These are phyloP conservation scores for Tautogolabrus adspersus DNA, from an alignment of 2,113 vertebrate genomes.

Conservation along the genomic window DNA sequence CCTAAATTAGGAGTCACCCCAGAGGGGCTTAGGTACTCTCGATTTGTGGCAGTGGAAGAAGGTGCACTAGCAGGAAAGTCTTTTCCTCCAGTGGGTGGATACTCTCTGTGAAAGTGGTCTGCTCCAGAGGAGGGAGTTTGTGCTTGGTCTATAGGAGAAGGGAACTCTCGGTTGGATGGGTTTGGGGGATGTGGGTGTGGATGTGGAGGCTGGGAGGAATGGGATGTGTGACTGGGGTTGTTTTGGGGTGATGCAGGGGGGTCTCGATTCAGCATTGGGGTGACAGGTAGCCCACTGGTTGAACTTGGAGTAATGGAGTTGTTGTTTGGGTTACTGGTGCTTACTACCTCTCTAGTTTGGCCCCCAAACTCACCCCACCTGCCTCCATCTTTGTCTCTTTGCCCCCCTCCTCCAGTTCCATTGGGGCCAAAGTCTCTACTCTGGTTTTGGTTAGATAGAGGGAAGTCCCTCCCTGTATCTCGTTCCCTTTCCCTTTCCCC, in stretches of 20 bases:
- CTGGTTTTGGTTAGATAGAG: constrained; percentile 81
- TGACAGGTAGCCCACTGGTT: constrained; percentile 69
- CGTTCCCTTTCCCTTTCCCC: constrained; percentile 75
- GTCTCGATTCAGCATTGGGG: constrained; percentile 78
- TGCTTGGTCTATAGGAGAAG: constrained; percentile 78
- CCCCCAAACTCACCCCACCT: constrained; percentile 85
- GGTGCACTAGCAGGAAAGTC: constrained; percentile 76
- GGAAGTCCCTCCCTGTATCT: constrained; percentile 81
- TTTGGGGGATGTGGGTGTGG: constrained; percentile 74
- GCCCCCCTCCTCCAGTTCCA: constrained; percentile 74
- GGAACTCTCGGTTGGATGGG: constrained; percentile 80
- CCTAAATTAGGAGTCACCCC: constrained; percentile 77
- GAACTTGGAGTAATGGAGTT: constrained; percentile 70
- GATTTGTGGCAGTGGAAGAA: constrained; percentile 72
- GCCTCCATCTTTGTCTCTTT: constrained; percentile 83
- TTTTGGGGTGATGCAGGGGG: constrained; percentile 81
- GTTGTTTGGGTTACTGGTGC: constrained; percentile 76
- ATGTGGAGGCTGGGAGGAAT: constrained; percentile 70
- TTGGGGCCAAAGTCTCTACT: constrained; percentile 81
- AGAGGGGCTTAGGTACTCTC: constrained; percentile 83
- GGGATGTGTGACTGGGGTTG: constrained; percentile 75
- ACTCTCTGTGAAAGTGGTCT: constrained; percentile 85
- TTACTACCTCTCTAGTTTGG: constrained; percentile 78
- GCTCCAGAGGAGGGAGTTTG: constrained; percentile 74
- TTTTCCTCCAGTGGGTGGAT: constrained; percentile 74